These are phyloP conservation scores for Ophioderma brevispina DNA, from an alignment of 35 echinoderm and acorn worm species.

Conservation along the genomic window DNA sequence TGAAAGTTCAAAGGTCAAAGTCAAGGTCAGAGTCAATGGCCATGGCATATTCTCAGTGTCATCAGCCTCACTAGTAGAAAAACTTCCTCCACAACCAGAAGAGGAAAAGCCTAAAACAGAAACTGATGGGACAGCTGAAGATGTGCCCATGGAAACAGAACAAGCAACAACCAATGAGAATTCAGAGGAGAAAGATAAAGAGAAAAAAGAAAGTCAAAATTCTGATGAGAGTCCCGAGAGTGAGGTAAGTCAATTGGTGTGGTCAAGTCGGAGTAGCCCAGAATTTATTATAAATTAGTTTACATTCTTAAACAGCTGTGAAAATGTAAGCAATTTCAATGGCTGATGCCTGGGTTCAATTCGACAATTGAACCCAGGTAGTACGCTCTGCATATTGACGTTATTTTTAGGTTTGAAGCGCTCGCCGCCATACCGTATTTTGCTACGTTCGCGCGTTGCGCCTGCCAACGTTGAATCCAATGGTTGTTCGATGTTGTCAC, in stretches of 20 bases:
- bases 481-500: too few species aligned
- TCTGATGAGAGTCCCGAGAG: not conserved
- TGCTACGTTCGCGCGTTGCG: too few species aligned
- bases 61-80: constrained; percentile 83
- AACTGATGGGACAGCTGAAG: constrained; percentile 19
- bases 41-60: constrained; percentile 92
- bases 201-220: constrained; percentile 24
- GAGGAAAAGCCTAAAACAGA: constrained; percentile 42
- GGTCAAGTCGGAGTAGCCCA: too few species aligned
- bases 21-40: constrained; percentile 86
- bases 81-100: constrained; percentile 59
- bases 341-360: too few species aligned
- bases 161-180: constrained; percentile 24
- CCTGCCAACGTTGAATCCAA: too few species aligned
- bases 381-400: too few species aligned
- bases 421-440: too few species aligned
- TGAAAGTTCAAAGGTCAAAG: constrained; percentile 96
- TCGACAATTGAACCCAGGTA: too few species aligned
- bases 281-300: too few species aligned
- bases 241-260: not conserved
- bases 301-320: too few species aligned
- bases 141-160: constrained; percentile 24
- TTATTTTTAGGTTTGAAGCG: too few species aligned
- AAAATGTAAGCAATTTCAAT: too few species aligned
- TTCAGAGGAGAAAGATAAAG: constrained; percentile 10